Evolutionary conservation across 2,797 vertebrate genomes (phyloP), one percentile per base, ranked within the genome.

Genomic region (Helicolenus hilgendorfi): DNA sequence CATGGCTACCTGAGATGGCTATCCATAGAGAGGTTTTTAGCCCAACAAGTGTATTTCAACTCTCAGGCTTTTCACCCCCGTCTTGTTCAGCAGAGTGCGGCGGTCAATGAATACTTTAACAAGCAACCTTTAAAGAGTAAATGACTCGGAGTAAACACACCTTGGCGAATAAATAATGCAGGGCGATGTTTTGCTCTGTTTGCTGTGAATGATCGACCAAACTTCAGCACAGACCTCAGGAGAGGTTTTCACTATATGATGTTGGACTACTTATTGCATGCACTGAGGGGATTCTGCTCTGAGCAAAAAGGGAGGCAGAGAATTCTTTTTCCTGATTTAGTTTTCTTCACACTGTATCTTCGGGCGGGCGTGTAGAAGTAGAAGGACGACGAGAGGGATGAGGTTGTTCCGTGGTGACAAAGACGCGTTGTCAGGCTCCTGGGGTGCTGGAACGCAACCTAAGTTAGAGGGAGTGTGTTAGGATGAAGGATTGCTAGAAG

Each of bases 331-430:
- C 0, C 24, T 14, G 9, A 45, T 24, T 35, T 6, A 41, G 26
- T 58, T 82, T 13, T 31, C 7, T 18, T 45, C 15, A 15, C 33
- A 62, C 0, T 7, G 3, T 26, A 41, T 81, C 55, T 35, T 0
- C 7, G 69, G 79, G 81, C 74, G 81, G 76, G 22, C 11, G 77
- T 60, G 72, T 64, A 38, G 27, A 62, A 59, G n/a, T 55, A 68
- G 80, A 79, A 72, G 45, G 77, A 85, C 5, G 0, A 13, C 1
- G 29, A 76, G 80, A 85, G 55, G 77, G 71, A 86, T 73, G 77
- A 81, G 86, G 83, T 76, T 92, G 80, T 83, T 82, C 27, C 77
- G 41, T 55, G 67, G 80, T 79, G 84, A 90, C 74, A 85, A 74
- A 85, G 73, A 89, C 56, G 31, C 3, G 24, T 49, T 81, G 79